phyloP scores from a whole-genome alignment of 1,140 invertebrate genomes.

The Chrysopa pallens region DNA sequence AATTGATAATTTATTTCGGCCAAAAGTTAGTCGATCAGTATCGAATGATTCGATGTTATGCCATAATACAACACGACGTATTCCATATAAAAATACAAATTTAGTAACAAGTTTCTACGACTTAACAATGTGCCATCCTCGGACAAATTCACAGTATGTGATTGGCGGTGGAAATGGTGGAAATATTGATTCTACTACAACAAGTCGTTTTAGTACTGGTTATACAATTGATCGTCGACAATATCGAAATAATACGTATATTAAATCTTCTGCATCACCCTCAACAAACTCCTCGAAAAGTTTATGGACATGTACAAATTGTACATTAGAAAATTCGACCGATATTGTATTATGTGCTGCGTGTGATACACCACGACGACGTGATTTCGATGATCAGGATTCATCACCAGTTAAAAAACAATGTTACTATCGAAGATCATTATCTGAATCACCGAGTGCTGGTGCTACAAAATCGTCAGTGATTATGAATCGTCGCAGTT shows the following conservation, averaged over 20 bases:
- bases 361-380: conserved; percentile 37
- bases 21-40: conserved; percentile 32
- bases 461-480: conserved; percentile 16
- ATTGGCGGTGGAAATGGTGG: too few species aligned
- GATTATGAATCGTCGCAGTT: conserved; percentile 25
- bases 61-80: background rate
- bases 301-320: conserved; percentile 38
- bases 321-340: conserved; percentile 33
- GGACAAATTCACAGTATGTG: conserved; percentile 4
- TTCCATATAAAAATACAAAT: conserved; percentile 1
- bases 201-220: background rate
- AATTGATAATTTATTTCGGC: conserved; percentile 10
- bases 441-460: conserved; percentile 35
- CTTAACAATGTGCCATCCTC: conserved; percentile 1
- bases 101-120: conserved; percentile 1
- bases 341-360: conserved; percentile 35
- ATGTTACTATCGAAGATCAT: conserved; percentile 33
- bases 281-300: conserved; percentile 7
- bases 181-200: too few species aligned
- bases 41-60: conserved; percentile 27
- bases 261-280: background rate
- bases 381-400: conserved; percentile 9
- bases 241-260: too few species aligned
- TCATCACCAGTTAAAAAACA: background rate
- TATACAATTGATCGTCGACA: background rate